Base-by-base conservation (phyloP, 2,113 vertebrate genomes). In the Eidolon helvum region DNA sequence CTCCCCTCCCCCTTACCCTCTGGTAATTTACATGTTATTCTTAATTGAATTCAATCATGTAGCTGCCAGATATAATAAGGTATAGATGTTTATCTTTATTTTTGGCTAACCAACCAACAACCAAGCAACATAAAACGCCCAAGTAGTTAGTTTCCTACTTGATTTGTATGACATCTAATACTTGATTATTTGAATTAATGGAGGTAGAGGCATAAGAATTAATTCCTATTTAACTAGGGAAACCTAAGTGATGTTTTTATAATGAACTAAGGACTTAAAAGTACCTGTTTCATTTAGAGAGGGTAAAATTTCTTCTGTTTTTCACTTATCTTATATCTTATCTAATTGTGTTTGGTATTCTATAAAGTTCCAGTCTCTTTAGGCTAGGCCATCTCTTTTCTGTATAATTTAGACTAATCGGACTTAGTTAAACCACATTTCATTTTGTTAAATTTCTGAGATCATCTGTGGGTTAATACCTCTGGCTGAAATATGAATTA, bases 131-230 rank as follows among this genome's bases (percentile, higher is more conserved):
- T 10, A 28, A 61, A 35, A 55, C 18, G 14, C 48, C 48, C 69
- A 82, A 57, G 59, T 75, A 88, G 72, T 72, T 95, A 38, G 16
- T 95, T 63, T 95, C 90, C 9, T 95, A 22, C 59, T 85, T 22
- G 1, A 33, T 90, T 45, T 90, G 5, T 83, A 5, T 92, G 69
- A 50, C 38, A 87, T 2, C 30, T 95, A 14, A 4, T 93, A 61
- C 45, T 95, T 26, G 4, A 45, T 83, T 97, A 55, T 96, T 74
- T 95, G 68, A 91, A 65, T 19, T 96, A 86, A 83, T 85, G 12
- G 30, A 89, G 28, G 35, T 65, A 86, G 57, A 90, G 43, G 10
- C 35, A 10, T 57, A 92, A 80, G 66, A 77, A 87, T 71, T 83
- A 86, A 92, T 92, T 91, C 10, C 30, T 89, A 50, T 69, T 87